phyloP scores from a whole-genome alignment of 2,113 vertebrate species.

The Nycticryphes semicollaris region DNA sequence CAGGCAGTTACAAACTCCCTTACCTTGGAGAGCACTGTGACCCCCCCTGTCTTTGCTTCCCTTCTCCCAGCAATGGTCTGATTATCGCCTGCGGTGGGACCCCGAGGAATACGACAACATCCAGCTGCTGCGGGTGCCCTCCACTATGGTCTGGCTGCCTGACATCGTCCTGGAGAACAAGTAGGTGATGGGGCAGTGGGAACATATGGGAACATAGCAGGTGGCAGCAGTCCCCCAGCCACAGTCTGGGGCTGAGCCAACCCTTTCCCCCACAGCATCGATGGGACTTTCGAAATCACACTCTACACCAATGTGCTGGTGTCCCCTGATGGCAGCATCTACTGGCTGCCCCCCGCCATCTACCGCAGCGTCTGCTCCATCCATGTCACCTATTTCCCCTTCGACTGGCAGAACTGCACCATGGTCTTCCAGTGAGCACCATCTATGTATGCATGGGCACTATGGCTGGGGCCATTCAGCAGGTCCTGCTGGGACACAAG shows the following conservation, averaged over 20 bases:
- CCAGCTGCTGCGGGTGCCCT: conserved; percentile 82
- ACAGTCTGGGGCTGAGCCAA: neutral
- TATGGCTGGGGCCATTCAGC: neutral
- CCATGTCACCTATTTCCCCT: conserved; percentile 92
- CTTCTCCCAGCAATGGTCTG: conserved; percentile 84
- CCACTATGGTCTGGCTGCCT: conserved; percentile 91
- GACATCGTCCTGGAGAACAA: conserved; percentile 94
- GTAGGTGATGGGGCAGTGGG: conserved; percentile 63
- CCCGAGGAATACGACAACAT: conserved; percentile 79
- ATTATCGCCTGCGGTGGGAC: conserved; percentile 90
- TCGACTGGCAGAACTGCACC: conserved; percentile 98
- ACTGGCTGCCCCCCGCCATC: conserved; percentile 93
- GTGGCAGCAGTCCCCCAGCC: neutral
- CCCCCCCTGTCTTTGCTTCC: neutral
- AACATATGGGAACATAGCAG: fast-evolving
- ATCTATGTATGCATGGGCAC: fast-evolving
- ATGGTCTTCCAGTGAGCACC: conserved; percentile 89
- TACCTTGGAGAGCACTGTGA: fast-evolving
- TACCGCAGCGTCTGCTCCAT: conserved; percentile 90
- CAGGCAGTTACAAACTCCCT: neutral
- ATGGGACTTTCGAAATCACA: conserved; percentile 90
- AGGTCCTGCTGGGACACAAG: neutral
- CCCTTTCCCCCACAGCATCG: conserved; percentile 76
- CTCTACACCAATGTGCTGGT: conserved; percentile 88
- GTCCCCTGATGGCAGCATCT: conserved; percentile 80